These are phyloP conservation scores for Mugil cephalus DNA, from an alignment of 2,113 vertebrate genomes.

Conservation along the genomic window DNA sequence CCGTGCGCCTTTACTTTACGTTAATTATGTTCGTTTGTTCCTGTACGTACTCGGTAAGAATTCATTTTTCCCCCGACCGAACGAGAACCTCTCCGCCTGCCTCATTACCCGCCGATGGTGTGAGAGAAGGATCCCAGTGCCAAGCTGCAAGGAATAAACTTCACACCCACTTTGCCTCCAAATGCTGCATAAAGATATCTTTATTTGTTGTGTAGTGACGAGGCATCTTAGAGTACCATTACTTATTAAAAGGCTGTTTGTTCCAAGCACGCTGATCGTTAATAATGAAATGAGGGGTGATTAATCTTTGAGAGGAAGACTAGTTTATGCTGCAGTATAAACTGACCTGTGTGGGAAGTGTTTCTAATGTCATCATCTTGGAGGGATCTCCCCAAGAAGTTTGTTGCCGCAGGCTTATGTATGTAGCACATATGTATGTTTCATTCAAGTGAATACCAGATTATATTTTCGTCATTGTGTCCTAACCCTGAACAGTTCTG, in stretches of 20 bases:
- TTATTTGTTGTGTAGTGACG: slow-evolving; percentile 19
- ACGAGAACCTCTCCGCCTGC: not conserved
- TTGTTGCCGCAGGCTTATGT: slow-evolving; percentile 9
- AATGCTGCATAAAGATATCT: slow-evolving; percentile 18
- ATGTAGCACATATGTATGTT: not conserved
- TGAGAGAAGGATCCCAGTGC: not conserved
- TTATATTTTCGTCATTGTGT: not conserved
- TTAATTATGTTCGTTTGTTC: slow-evolving; percentile 6
- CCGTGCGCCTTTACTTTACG: not conserved
- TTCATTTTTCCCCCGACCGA: slow-evolving; percentile 10
- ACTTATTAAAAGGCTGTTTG: slow-evolving; percentile 77
- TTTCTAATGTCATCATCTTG: slow-evolving; percentile 27
- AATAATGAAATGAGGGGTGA: slow-evolving; percentile 77
- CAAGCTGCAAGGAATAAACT: not conserved
- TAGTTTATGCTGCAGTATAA: slow-evolving; percentile 40
- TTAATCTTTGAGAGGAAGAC: slow-evolving; percentile 75
- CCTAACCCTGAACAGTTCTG: not conserved
- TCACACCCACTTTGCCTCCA: not conserved
- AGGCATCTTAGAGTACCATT: slow-evolving; percentile 41
- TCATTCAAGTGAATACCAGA: not conserved
- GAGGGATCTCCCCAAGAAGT: slow-evolving; percentile 29
- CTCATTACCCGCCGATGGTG: slow-evolving; percentile 6
- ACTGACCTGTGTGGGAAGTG: slow-evolving; percentile 38
- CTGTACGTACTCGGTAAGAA: not conserved
- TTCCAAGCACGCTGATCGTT: slow-evolving; percentile 76